A percentile compares a stretch with the other conserved stretches of the same genome.
These are phyloP conservation scores for Orchestia grillus DNA, from an alignment of 1,140 invertebrate species.

Conservation along the genomic window DNA sequence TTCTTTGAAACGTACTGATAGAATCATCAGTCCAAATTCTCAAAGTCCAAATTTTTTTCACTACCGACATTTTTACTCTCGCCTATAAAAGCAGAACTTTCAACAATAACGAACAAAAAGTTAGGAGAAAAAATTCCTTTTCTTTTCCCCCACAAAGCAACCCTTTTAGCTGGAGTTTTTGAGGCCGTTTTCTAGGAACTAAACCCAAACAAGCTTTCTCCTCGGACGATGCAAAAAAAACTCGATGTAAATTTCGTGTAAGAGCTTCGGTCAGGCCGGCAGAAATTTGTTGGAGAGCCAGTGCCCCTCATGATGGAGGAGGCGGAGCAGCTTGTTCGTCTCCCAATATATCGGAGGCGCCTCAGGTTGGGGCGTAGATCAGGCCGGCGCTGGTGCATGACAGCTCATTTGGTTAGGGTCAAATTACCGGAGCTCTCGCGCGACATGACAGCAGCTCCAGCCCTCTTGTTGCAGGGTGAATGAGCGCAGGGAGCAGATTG, in stretches of 20 bases:
- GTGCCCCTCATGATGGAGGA: not conserved
- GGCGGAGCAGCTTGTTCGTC: not conserved
- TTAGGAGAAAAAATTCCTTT: no score
- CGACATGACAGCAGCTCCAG: not conserved
- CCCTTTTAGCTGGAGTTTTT: not conserved
- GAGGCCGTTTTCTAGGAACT: not conserved
- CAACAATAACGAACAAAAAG: no score
- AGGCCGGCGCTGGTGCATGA: not conserved
- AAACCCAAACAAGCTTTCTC: not conserved
- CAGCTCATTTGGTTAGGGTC: slow-evolving; percentile 6
- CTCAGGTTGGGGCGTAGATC: not conserved
- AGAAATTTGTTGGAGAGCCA: not conserved
- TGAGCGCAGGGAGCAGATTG: not conserved
- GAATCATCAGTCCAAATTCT: no score
- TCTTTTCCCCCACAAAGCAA: no score
- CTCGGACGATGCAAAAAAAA: not conserved
- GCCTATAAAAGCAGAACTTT: no score
- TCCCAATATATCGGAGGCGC: not conserved
- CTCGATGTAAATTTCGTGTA: not conserved
- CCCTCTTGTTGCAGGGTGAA: not conserved
- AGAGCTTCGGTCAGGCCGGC: not conserved
- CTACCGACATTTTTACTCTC: no score
- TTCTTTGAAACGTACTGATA: no score
- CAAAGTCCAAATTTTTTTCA: no score
- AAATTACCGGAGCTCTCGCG: not conserved